These are phyloP conservation scores for Ephialtes manifestator DNA, from an alignment of 2,888 invertebrate species.

Conservation along the genomic window DNA sequence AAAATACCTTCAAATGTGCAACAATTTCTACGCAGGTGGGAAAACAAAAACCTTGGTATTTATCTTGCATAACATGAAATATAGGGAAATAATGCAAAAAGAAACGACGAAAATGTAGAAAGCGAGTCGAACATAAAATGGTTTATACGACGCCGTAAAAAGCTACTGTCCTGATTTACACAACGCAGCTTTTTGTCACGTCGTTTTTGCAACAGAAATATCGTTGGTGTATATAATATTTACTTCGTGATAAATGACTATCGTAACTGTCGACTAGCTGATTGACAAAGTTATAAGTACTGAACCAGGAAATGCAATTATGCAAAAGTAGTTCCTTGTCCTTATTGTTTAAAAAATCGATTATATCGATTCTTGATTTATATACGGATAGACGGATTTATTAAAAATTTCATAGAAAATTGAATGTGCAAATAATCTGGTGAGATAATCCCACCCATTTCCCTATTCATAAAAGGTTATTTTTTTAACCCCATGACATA, in stretches of 20 bases:
- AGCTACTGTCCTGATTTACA: not conserved
- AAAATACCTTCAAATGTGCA: not conserved
- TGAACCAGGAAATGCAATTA: not conserved
- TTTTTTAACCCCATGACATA: no score
- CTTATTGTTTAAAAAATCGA: not conserved
- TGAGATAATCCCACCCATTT: no score
- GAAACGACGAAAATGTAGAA: constrained; percentile 12
- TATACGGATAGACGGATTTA: no score
- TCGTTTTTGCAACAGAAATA: not conserved
- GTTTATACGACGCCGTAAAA: constrained; percentile 5
- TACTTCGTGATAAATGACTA: not conserved
- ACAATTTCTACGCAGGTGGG: not conserved
- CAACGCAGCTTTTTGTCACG: not conserved
- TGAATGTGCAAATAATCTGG: no score
- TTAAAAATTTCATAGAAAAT: no score
- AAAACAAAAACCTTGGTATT: not conserved
- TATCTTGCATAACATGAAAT: not conserved
- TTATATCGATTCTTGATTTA: not conserved
- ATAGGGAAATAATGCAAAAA: not conserved
- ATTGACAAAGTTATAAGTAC: not conserved
- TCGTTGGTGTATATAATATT: not conserved
- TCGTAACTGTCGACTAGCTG: not conserved
- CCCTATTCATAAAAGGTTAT: no score
- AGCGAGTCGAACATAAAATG: constrained; percentile 4
- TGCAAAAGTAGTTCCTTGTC: not conserved